Conservation (phyloP, 2,888 invertebrate genomes). For the Morinoia aosen region DNA sequence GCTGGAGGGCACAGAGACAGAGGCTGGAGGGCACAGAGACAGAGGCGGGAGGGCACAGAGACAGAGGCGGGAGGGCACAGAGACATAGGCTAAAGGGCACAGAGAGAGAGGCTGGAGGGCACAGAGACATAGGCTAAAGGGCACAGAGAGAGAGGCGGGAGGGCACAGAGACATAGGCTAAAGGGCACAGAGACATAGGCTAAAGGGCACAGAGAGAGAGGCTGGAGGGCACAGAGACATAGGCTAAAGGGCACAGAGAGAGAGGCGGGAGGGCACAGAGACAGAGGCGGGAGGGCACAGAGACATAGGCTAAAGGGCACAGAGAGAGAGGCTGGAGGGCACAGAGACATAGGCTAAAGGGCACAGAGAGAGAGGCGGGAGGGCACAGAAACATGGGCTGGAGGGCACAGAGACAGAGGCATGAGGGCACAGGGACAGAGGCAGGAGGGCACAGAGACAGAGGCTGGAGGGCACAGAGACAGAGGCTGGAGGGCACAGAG, state of each 20-base stretch:
- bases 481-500: no score
- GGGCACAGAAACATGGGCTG: background rate
- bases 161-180: background rate
- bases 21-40: background rate
- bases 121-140: no score
- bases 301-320: no score
- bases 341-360: no score
- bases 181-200: background rate
- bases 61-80: background rate
- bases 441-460: background rate
- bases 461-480: background rate
- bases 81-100: no score
- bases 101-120: background rate
- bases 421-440: background rate
- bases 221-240: background rate
- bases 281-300: background rate
- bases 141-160: background rate
- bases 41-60: no score
- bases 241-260: background rate
- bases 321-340: background rate
- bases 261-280: no score
- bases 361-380: background rate
- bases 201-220: background rate
- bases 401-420: background rate
- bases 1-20: background rate